Base-by-base conservation (phyloP, 2,797 vertebrate species). In the Podarcis lilfordi region DNA sequence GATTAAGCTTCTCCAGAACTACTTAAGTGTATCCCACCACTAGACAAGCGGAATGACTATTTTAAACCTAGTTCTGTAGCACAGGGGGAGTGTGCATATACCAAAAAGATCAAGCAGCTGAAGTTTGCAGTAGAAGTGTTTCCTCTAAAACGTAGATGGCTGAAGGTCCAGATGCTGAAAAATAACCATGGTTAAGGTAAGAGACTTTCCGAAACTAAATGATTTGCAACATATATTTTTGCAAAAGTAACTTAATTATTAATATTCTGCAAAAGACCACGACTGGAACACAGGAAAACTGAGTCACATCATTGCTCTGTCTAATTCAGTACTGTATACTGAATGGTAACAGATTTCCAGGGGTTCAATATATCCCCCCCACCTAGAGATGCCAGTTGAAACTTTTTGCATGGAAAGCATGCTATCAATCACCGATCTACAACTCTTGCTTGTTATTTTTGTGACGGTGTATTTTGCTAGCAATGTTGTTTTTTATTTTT, bases 71-170 rank as follows among this genome's bases (percentile, higher is more conserved):
- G 15, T 32, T 81, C 15, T 37, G 25, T 74, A 81, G 79, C 23
- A 35, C 21, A 8, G 8, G 15, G 32, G 8, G 74, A 37, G 32
- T 74, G 11, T 55, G 21, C 45, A 7, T 68, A 25, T 40, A 25
- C n/a, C 21, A 50, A 29, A 68, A n/a, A 59, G 72, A 69, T 78
- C 25, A 11, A 66, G 69, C 50, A 37, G n/a, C 64, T 50, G 66
- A 55, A 66, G 55, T 45, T 50, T 11, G 15, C n/a, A 21, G 40
- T 35, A 55, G 10, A 88, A 21, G 17, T 7, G 77, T n/a, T 64
- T 86, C 80, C 59, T 74, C 90, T 78, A 45, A 91, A 87, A 88
- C 85, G 89, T 87, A 40, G 82, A 91, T 64, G 87, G 92, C 43
- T 85, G 0, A 92, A 84, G 45, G 89, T 89, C 72, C 79, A 86